These are phyloP conservation scores for Isoperla grammatica DNA, from an alignment of 2,888 invertebrate species.

Conservation along the genomic window DNA sequence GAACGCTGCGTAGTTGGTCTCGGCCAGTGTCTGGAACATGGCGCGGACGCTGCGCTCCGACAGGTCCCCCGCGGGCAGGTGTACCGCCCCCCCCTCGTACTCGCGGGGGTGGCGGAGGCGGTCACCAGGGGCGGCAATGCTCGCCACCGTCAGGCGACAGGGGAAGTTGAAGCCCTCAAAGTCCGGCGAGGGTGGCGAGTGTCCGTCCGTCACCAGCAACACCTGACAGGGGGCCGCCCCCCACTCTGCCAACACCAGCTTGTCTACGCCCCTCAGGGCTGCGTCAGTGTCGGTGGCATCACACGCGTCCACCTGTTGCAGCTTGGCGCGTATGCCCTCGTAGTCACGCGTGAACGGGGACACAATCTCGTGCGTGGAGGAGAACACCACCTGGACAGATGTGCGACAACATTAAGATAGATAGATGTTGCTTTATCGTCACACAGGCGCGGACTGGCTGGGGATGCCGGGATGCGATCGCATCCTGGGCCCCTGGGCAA, in stretches of 20 bases:
- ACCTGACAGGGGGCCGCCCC: conserved; percentile 81
- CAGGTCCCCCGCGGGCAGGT: conserved; percentile 53
- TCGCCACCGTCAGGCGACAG: conserved; percentile 61
- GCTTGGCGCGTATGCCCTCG: conserved; percentile 66
- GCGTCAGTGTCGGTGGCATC: conserved; percentile 82
- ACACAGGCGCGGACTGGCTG: no score
- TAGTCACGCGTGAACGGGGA: conserved; percentile 87
- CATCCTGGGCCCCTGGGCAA: no score
- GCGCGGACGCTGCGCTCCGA: conserved; percentile 45
- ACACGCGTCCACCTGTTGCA: conserved; percentile 72
- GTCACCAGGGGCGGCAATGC: conserved; percentile 39
- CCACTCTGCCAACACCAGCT: conserved; percentile 81
- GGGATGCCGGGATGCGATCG: no score
- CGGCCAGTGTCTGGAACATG: conserved; percentile 62
- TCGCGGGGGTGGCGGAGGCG: conserved; percentile 74
- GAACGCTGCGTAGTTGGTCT: conserved; percentile 66
- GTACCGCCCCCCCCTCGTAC: conserved; percentile 59
- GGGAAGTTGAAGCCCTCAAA: conserved; percentile 58
- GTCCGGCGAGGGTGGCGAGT: conserved; percentile 39
- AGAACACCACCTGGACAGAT: conserved; percentile 46
- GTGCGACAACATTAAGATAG: background rate
- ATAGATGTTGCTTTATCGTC: no score
- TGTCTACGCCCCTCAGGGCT: conserved; percentile 72
- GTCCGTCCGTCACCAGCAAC: conserved; percentile 69
- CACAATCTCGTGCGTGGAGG: conserved; percentile 55